A percentile compares a stretch with the other conserved stretches of the same genome.
Conservation (phyloP, 2,888 invertebrate species). For the Clitarchus hookeri region DNA sequence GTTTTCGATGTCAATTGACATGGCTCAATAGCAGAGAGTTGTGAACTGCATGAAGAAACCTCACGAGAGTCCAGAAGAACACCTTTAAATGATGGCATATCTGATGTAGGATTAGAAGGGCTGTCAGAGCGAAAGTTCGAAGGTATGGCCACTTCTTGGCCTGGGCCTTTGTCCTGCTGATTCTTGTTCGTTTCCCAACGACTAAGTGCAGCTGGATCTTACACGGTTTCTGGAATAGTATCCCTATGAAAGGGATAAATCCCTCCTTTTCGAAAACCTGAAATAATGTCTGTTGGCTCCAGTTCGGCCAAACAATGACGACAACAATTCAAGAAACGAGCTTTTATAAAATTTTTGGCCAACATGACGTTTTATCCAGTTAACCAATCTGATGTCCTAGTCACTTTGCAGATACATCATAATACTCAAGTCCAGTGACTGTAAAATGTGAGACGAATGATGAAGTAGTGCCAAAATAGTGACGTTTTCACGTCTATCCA, state of each 20-base stretch:
- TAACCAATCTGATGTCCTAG: not conserved
- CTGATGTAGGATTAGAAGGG: not conserved
- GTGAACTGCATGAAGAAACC: not conserved
- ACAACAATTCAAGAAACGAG: not conserved
- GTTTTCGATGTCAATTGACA: not conserved
- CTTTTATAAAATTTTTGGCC: not conserved
- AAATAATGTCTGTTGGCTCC: not conserved
- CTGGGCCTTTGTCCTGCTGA: not conserved
- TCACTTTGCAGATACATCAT: not conserved
- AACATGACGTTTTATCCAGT: not conserved
- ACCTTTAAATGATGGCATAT: not conserved
- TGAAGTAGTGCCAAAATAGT: not conserved
- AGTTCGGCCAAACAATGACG: not conserved
- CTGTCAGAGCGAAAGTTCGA: not conserved
- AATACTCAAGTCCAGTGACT: not conserved
- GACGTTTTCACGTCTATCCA: not conserved
- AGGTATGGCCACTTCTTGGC: not conserved
- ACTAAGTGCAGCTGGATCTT: not conserved
- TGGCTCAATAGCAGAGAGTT: not conserved
- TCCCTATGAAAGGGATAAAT: not conserved
- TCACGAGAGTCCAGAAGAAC: not conserved
- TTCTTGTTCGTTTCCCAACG: not conserved
- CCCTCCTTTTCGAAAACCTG: not conserved
- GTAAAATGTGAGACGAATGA: slow-evolving; percentile 1
- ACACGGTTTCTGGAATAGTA: not conserved